Base-by-base conservation (phyloP, 2,888 invertebrate genomes). In the Aleiodes testaceus region DNA sequence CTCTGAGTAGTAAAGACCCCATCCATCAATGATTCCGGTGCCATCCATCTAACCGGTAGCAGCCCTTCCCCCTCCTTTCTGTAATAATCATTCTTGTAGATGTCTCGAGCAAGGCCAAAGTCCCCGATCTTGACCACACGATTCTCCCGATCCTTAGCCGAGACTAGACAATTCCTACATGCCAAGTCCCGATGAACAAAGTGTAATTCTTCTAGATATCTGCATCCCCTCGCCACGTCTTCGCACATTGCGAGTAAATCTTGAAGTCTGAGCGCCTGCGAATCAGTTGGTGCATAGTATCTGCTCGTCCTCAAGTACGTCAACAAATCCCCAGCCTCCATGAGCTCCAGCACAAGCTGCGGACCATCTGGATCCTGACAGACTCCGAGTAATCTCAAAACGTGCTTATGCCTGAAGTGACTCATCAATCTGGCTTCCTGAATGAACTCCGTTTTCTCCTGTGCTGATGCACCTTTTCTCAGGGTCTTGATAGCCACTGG, bases 391-490 rank as follows among this genome's bases (percentile, higher is more conserved):
- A 99, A 90, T 74, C 95, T 92, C 26, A 99, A 89, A 69, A 99
- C 98, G 84, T 99, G 97, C 73, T 97, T 95, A 85, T 99, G 98
- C 79, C 96, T 95, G 87, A 99, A 98, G 85, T 98, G 97, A 68
- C 96, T 96, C 98, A 99, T 98, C 53, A 99, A 88, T 78, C 97
- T 94, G 0, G 99, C 99, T 88, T 99, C 99, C 88, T 98, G 97
- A 11, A 99, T 88, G 83, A 99, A 98, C 87, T 98, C 98, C 0
- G 92, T 92, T 85, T 96, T 96, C 85, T 97, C 97, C 81, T 94
- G 94, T 67, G 95, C 94, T 0, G 94, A 94, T 3, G 97, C 97
- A 16, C 96, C 97, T 88, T 98, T 97, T 53, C 97, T 91, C 66
- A 99, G 89, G 0, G 97, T 97, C 94, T 98, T 98, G 44, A 98